Evolutionary conservation across 2,888 invertebrate genomes (phyloP).

Genomic region (Muscina levida): DNA sequence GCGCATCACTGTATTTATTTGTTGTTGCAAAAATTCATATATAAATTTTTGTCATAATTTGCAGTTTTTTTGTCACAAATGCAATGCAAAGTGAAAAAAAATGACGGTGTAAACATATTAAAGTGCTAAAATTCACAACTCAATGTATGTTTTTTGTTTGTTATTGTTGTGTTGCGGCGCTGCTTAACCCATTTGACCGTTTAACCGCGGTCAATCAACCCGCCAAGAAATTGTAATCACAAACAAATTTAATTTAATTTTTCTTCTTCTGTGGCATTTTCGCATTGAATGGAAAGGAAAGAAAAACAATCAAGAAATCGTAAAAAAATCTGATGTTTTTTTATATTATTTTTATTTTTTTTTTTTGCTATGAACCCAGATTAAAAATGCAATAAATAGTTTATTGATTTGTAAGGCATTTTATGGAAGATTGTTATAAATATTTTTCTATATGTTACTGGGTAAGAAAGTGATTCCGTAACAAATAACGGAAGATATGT

Average conservation of each 20-base stretch:
- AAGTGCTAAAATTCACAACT: constrained; percentile 45
- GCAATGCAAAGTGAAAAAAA: too few relatives aligned
- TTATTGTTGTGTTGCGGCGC: neutral
- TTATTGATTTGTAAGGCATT: too few relatives aligned
- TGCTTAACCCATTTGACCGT: constrained; percentile 40
- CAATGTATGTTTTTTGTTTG: constrained; percentile 10
- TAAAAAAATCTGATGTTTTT: constrained; percentile 6
- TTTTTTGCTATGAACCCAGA: constrained; percentile 16
- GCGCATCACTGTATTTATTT: too few relatives aligned
- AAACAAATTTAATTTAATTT: constrained; percentile 9
- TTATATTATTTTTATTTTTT: too few relatives aligned
- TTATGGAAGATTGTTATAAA: too few relatives aligned
- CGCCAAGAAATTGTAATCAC: neutral
- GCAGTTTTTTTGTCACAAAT: constrained; percentile 42
- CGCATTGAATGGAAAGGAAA: too few relatives aligned
- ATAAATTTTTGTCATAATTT: constrained; percentile 52
- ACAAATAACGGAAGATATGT: too few relatives aligned
- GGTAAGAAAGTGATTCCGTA: too few relatives aligned
- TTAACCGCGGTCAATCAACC: constrained; percentile 51
- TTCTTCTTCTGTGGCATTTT: too few relatives aligned
- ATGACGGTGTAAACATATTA: constrained; percentile 14
- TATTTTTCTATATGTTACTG: neutral
- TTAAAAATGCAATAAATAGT: constrained; percentile 23
- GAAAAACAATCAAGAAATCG: too few relatives aligned
- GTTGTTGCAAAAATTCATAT: too few relatives aligned